A percentile compares a stretch with the other conserved stretches of the same genome.
These are phyloP conservation scores for Tauraco hartlaubi DNA, from an alignment of 2,797 vertebrate genomes.

Conservation along the genomic window DNA sequence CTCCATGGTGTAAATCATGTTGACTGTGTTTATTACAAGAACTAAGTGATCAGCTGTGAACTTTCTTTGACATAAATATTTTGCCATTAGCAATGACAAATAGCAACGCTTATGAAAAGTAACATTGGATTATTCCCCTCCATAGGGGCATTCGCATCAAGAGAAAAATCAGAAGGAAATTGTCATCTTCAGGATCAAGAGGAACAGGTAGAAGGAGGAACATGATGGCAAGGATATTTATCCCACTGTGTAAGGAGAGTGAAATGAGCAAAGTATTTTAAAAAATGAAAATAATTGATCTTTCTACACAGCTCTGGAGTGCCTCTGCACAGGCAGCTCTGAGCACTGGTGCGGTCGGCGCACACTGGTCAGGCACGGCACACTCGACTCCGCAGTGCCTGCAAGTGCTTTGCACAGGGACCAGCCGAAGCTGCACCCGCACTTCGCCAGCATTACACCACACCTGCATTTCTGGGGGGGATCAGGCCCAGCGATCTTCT, in stretches of 20 bases:
- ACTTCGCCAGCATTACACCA: rapidly evolving
- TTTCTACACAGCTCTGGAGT: not conserved
- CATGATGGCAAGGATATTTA: not conserved
- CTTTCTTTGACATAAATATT: slow-evolving; percentile 71
- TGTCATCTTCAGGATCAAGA: not conserved
- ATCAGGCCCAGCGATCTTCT: not conserved
- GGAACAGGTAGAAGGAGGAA: not conserved
- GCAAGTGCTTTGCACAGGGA: not conserved
- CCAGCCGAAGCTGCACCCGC: not conserved
- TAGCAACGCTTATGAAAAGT: not conserved
- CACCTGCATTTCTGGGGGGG: rapidly evolving
- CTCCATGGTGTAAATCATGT: slow-evolving; percentile 45
- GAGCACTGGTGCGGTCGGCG: rapidly evolving
- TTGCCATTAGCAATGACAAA: slow-evolving; percentile 63
- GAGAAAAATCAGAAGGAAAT: not conserved
- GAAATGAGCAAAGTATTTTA: not conserved
- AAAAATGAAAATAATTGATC: not conserved
- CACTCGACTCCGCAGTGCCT: rapidly evolving
- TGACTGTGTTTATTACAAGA: slow-evolving; percentile 53
- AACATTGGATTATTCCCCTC: slow-evolving; percentile 9
- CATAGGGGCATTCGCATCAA: not conserved
- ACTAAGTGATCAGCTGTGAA: slow-evolving; percentile 67
- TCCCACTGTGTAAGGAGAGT: not conserved
- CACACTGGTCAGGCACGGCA: rapidly evolving
- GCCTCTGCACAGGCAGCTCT: not conserved